phyloP scores from a whole-genome alignment of 2,113 vertebrate species.

The Stigmatopora argus region DNA sequence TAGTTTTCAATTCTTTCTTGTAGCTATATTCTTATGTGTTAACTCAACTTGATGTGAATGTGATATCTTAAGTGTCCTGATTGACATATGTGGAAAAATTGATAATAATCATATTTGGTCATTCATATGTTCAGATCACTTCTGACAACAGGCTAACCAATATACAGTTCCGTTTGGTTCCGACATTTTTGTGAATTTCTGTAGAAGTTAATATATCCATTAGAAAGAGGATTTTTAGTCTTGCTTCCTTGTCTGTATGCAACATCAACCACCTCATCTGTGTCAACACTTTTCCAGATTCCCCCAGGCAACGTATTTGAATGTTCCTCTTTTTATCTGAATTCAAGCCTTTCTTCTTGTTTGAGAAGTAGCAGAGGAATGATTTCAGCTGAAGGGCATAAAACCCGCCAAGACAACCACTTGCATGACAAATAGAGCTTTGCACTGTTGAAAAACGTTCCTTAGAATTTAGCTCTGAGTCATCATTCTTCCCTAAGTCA shows the following conservation, averaged over 20 bases:
- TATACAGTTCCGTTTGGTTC: neutral
- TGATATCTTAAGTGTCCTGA: neutral
- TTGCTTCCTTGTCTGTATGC: constrained; percentile 3
- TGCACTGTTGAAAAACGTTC: neutral
- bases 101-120: neutral
- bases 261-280: neutral
- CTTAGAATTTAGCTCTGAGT: neutral
- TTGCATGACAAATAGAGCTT: constrained; percentile 8
- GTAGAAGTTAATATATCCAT: no score
- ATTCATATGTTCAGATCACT: no score
- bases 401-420: constrained; percentile 6
- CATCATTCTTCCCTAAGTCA: neutral
- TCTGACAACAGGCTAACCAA: no score
- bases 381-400: constrained; percentile 8
- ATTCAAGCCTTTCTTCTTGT: constrained; percentile 14
- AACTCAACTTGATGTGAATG: constrained; percentile 9
- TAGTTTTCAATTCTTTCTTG: neutral
- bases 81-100: neutral
- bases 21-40: neutral
- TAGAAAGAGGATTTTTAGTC: neutral
- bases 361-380: constrained; percentile 3
- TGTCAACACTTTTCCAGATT: constrained; percentile 9
- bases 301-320: constrained; percentile 6
- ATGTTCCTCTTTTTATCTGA: neutral
- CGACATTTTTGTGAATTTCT: neutral